Conservation (phyloP, 2,888 invertebrate species). For the Muscina levida region DNA sequence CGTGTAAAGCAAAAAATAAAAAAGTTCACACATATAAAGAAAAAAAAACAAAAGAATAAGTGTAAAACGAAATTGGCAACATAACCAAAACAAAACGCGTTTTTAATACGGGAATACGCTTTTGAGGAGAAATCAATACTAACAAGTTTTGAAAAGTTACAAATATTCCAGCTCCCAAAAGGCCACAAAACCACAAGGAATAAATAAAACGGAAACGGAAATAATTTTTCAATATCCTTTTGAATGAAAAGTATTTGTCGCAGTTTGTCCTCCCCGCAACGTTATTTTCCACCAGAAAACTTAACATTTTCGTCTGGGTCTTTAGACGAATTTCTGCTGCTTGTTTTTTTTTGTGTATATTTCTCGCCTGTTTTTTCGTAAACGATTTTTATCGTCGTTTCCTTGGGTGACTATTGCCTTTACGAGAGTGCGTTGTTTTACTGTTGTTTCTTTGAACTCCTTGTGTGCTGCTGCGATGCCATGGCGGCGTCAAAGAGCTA, state of each 20-base stretch:
- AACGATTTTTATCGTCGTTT: not conserved
- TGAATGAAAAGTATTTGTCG: constrained; percentile 38
- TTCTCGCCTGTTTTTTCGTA: constrained; percentile 27
- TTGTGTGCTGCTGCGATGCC: not conserved
- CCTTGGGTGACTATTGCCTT: constrained; percentile 57
- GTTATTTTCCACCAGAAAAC: constrained; percentile 18
- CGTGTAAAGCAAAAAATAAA: constrained; percentile 56
- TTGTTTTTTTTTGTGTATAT: not conserved
- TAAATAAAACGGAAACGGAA: constrained; percentile 54
- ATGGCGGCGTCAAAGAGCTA: constrained; percentile 54
- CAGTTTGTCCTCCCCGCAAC: not conserved
- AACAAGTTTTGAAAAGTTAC: constrained; percentile 20
- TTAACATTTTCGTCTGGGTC: constrained; percentile 25
- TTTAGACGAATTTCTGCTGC: constrained; percentile 8
- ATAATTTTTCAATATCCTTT: constrained; percentile 66
- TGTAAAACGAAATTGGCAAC: constrained; percentile 60
- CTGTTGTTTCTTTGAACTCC: not conserved
- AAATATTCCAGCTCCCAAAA: not conserved
- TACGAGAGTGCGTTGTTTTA: constrained; percentile 15
- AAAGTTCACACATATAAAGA: not conserved
- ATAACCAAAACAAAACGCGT: constrained; percentile 60
- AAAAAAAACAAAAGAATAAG: not conserved
- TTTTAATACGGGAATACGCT: constrained; percentile 42
- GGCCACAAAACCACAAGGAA: constrained; percentile 6
- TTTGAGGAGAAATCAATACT: constrained; percentile 58